Conservation (phyloP, 1,140 invertebrate genomes). For the Drosophila nebulosa region DNA sequence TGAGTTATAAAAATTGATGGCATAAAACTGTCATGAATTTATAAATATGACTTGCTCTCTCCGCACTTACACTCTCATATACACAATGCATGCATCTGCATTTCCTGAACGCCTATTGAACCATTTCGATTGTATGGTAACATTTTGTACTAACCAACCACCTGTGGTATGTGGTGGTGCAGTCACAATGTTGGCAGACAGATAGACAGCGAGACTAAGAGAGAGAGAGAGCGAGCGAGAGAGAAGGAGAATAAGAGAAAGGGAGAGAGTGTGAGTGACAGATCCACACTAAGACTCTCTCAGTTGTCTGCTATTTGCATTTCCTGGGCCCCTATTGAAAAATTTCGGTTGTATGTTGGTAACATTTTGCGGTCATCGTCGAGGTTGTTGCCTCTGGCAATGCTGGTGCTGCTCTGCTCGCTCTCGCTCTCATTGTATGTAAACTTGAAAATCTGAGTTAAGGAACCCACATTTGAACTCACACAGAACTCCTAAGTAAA, state of each 20-base stretch:
- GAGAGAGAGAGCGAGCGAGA: background rate
- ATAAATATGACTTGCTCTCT: conserved; percentile 29
- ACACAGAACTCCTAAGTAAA: no score
- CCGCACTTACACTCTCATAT: background rate
- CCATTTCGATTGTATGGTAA: conserved; percentile 51
- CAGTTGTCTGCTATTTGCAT: background rate
- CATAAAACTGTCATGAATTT: conserved; percentile 76
- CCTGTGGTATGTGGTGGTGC: conserved; percentile 1
- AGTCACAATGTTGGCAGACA: background rate
- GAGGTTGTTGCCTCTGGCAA: conserved; percentile 54
- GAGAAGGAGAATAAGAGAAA: background rate
- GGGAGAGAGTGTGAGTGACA: background rate
- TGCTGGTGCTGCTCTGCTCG: conserved; percentile 38
- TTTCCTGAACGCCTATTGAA: conserved; percentile 37
- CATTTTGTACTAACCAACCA: conserved; percentile 37
- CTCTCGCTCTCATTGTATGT: conserved; percentile 25
- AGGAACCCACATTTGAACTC: background rate
- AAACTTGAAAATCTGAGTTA: conserved; percentile 17
- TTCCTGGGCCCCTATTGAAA: conserved; percentile 47
- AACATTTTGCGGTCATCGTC: conserved; percentile 58
- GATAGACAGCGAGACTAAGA: background rate
- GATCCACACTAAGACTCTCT: background rate
- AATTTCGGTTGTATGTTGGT: conserved; percentile 76
- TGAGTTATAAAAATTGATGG: conserved; percentile 78
- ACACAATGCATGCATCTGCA: conserved; percentile 1